Conservation (phyloP, 2,797 vertebrate genomes). For the Novumbra hubbsi region DNA sequence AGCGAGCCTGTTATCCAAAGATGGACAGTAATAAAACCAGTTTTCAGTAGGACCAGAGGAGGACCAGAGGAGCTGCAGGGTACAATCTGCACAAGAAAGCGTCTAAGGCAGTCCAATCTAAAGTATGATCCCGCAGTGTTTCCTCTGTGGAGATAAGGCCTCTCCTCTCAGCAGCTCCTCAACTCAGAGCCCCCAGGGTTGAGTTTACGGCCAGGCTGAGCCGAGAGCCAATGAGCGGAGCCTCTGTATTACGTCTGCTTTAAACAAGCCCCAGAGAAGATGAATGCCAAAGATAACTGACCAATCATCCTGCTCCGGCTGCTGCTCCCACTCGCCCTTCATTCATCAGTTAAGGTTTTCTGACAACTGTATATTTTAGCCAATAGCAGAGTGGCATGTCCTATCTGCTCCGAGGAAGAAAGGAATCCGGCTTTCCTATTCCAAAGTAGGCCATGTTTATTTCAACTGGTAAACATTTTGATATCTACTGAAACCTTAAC, state of each 20-base stretch:
- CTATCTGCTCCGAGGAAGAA: slow-evolving; percentile 70
- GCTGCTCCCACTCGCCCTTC: slow-evolving; percentile 45
- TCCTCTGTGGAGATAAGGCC: slow-evolving; percentile 64
- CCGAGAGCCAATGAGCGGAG: slow-evolving; percentile 48
- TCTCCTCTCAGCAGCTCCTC: slow-evolving; percentile 62
- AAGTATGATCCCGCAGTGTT: slow-evolving; percentile 59
- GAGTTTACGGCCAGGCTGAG: slow-evolving; percentile 35
- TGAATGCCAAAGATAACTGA: slow-evolving; percentile 80
- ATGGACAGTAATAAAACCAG: slow-evolving; percentile 42
- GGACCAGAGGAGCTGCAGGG: slow-evolving; percentile 35
- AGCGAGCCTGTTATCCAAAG: slow-evolving; percentile 41
- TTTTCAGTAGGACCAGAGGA: slow-evolving; percentile 20
- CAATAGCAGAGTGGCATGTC: slow-evolving; percentile 70
- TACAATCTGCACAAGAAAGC: slow-evolving; percentile 37
- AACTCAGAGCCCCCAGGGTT: slow-evolving; percentile 18
- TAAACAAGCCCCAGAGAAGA: slow-evolving; percentile 71
- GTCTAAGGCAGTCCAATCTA: slow-evolving; percentile 46
- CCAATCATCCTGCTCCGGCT: slow-evolving; percentile 68
- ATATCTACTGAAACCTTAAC: slow-evolving; percentile 78
- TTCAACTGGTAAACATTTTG: slow-evolving; percentile 80
- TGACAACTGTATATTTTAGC: slow-evolving; percentile 83
- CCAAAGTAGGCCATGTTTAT: slow-evolving; percentile 79
- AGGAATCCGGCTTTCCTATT: slow-evolving; percentile 71
- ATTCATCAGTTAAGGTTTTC: slow-evolving; percentile 80
- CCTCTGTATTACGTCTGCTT: slow-evolving; percentile 77